Evolutionary conservation across 2,113 vertebrate species (phyloP).

Genomic region (Sceloporus tristichus): DNA sequence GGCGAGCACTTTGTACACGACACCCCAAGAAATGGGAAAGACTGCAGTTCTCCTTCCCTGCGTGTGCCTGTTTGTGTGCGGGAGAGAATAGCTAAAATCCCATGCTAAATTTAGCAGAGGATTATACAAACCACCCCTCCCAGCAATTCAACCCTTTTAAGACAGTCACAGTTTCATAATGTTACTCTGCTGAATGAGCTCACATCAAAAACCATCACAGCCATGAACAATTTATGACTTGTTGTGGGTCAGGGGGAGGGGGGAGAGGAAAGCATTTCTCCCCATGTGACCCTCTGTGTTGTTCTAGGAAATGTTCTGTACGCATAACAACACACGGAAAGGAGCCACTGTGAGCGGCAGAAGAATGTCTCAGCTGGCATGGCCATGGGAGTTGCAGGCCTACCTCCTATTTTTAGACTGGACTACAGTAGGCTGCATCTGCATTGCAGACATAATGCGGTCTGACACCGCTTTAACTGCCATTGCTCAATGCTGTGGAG

Average conservation of each 20-base stretch:
- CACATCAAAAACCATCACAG: neutral
- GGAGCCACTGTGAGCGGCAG: no score
- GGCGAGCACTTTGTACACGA: constrained; percentile 44
- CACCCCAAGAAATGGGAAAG: constrained; percentile 59
- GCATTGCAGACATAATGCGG: no score
- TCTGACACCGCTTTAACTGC: no score
- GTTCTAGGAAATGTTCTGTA: neutral
- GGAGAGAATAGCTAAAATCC: constrained; percentile 40
- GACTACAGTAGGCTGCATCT: no score
- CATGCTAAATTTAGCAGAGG: constrained; percentile 28
- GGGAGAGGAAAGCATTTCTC: neutral
- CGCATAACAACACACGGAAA: no score
- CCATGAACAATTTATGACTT: constrained; percentile 3
- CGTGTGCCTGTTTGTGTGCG: neutral
- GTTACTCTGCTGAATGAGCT: neutral
- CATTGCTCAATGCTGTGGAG: no score
- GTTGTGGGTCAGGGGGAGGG: neutral
- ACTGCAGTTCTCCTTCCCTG: constrained; percentile 40
- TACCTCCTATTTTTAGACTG: no score
- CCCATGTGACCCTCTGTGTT: neutral
- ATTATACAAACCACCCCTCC: neutral
- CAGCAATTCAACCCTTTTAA: neutral
- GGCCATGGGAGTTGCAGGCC: no score
- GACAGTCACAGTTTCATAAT: neutral
- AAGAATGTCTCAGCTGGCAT: no score